Evolutionary conservation across 2,113 vertebrate genomes (phyloP), one percentile per base, ranked within the genome.

Genomic region (Tragelaphus imberbis): DNA sequence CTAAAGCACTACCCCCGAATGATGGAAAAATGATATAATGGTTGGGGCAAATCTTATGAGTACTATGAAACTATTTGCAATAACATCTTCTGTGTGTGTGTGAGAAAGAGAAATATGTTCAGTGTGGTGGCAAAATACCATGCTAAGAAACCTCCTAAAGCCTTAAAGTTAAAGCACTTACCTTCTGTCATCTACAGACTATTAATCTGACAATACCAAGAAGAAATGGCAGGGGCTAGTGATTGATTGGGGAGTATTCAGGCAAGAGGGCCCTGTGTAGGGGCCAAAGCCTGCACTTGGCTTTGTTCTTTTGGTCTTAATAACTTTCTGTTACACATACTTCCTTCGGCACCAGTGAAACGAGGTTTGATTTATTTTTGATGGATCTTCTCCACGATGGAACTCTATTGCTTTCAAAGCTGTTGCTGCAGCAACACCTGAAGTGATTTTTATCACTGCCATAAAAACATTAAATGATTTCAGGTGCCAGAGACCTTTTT

Each of bases 321-420:
- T 98, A 98, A 98, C 92, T 98, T 99, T 98, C 97, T 96, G 93
- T 97, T 98, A 96, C 84, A 93, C 40, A 80, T 36, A 97, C 59
- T 98, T 98, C 97, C 98, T 95, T 71, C 98, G 97, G 96, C 97
- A 99, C 94, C 97, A 97, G 90, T n/a, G 98, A 98, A 98, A 98
- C 14, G 53, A 98, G 96, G 96, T 97, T 99, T 98, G 98, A 99
- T 98, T 98, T 98, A 98, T 98, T 98, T 99, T 98, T 99, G 98
- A 98, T 98, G 97, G 95, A 98, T 98, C 98, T 98, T 98, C 98
- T 97, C 80, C 77, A 93, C 84, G 97, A 80, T 10, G 49, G 88
- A 98, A 98, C 97, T 97, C 97, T 98, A 98, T 98, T 98, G 98
- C 97, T 98, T 98, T 98, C 98, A 97, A 97, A 98, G 84, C 95